Base-by-base conservation (phyloP, 2,888 invertebrate species). In the Nemapogon koenigi region DNA sequence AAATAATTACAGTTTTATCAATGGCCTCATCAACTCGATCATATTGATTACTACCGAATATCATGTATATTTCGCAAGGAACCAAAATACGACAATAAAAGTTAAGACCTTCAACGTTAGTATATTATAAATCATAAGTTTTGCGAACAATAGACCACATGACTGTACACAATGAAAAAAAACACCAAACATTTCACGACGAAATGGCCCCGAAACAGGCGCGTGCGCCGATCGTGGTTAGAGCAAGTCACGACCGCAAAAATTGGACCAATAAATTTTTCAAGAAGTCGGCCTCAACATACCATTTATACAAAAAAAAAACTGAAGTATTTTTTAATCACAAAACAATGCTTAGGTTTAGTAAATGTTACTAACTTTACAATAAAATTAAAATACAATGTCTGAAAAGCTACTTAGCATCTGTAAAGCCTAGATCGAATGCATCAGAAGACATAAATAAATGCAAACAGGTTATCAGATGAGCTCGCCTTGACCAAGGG, bases 221-320 rank as follows among this genome's bases (percentile, higher is more conserved):
- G 72, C 70, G 71, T 73, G 75, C 72, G 62, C 70, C 55, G 53
- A 49, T 50, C 57, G 62, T 63, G 58, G 60, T 49, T 57, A 49
- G 42, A 55, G 46, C 53, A 55, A 53, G 73, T 76, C 76, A 78
- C 78, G 75, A 76, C 53, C 57, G 30, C 50, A 46, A 41, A 51
- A 64, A 60, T 59, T 61, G 57, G 61, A 62, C 62, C 60, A 51
- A 56, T 64, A 18, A 19, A 70, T 66, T 64, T 68, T 61, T 59
- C 50, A 50, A 50, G 50, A 14, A 16, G 16, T 42, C 53, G 65
- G 69, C 67, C 71, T 71, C 60, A 57, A 44, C 48, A 45, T 43
- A 47, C 49, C 47, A 45, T 40, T 40, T 31, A n/a, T n/a, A n/a
- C n/a, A n/a, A n/a, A n/a, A n/a, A n/a, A 22, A 22, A 22, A 22